Evolutionary conservation across 2,888 invertebrate species (phyloP).

Genomic region (Operophtera brumata): DNA sequence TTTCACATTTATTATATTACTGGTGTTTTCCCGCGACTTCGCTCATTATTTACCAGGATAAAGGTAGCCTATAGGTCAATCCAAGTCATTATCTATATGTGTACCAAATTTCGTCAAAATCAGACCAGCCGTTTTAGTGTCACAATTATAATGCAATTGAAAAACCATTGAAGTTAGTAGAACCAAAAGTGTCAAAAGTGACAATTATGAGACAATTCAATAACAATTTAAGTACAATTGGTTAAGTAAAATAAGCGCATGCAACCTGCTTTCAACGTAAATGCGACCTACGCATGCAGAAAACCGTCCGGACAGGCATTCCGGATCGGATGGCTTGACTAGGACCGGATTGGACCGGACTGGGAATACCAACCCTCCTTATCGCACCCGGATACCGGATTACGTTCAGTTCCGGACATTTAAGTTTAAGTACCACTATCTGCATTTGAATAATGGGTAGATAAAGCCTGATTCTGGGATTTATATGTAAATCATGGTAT

Average conservation of each 20-base stretch:
- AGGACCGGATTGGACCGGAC: conserved; percentile 4
- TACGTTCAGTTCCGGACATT: conserved; percentile 15
- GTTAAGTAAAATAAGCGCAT: background rate
- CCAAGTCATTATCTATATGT: background rate
- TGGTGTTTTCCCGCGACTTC: too few species aligned
- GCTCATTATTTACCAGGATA: too few species aligned
- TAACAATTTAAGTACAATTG: too few species aligned
- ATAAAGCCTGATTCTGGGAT: conserved; percentile 6
- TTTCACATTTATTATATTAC: too few species aligned
- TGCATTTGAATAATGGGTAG: conserved; percentile 19
- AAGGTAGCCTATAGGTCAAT: too few species aligned
- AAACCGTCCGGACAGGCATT: background rate
- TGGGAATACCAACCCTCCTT: conserved; percentile 6
- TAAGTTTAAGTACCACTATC: conserved; percentile 18
- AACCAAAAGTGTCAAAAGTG: too few species aligned
- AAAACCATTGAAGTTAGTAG: too few species aligned
- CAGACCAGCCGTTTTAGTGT: too few species aligned
- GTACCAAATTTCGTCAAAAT: background rate
- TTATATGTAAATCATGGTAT: conserved; percentile 9
- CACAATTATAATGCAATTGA: too few species aligned
- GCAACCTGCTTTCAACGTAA: background rate
- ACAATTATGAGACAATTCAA: too few species aligned
- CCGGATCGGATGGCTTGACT: background rate
- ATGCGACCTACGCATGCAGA: background rate
- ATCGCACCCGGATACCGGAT: conserved; percentile 19